Base-by-base conservation (phyloP, 2,797 vertebrate species). In the Sus cebifrons region DNA sequence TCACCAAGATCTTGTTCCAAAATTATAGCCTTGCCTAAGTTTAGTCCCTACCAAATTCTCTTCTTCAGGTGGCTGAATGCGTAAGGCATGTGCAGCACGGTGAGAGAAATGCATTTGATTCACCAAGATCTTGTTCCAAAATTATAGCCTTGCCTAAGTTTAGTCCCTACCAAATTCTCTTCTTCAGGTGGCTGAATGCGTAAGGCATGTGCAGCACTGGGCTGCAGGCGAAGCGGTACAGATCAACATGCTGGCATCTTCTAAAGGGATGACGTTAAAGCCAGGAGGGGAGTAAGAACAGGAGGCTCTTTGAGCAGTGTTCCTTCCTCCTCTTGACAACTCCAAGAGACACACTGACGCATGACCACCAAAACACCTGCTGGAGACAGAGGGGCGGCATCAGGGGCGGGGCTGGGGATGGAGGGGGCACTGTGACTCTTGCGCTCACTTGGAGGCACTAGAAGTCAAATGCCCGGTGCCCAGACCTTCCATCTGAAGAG, bases 301-400 rank as follows among this genome's bases (percentile, higher is more conserved):
- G 11, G 18, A 95, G 73, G 27, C 27, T 89, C 83, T 86, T n/a
- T 40, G 52, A 93, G 81, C 52, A 56, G 23, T 9, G 16, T n/a
- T 74, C 64, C 56, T 77, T 85, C 67, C n/a, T 96, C 81, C 83
- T n/a, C 75, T 70, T 60, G 23, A 68, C 73, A 87, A 93, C 85
- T 88, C 73, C 18, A 82, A 49, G 2, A 91, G 81, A 88, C 0
- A 49, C 52, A 36, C n/a, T 83, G 83, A 96, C 83, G 95, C 91
- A 56, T 81, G 74, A 40, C 78, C 52, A 91, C 54, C 70, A n/a
- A 67, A 89, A 84, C 56, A 36, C 16, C 25, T 81, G n/a, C 79
- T 36, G n/a, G 74, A 96, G 71, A 89, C 7, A 95, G 67, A n/a
- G 70, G 36, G 27, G 71, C 36, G 74, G 74, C 32, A 40, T 5